Percentiles rank a stretch among this genome's conserved stretches.
Conservation (phyloP, 2,797 vertebrate species). For the Labroides dimidiatus region DNA sequence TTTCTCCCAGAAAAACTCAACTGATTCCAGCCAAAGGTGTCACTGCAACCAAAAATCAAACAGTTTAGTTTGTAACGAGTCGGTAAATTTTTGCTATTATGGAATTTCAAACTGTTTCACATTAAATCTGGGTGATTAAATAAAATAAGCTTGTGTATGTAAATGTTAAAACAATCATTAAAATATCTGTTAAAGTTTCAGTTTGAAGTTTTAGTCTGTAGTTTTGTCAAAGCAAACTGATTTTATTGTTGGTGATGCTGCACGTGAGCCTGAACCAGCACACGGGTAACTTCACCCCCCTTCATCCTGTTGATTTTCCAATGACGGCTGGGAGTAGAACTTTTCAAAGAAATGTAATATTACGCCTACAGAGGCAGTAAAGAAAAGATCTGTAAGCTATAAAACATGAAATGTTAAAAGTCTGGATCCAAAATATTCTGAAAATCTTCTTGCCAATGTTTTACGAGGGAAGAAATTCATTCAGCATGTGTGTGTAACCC, state of each 20-base stretch:
- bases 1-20: no score
- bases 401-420: neutral
- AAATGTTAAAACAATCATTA: no score
- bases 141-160: no score
- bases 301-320: neutral
- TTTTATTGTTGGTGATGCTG: neutral
- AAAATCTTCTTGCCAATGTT: conserved; percentile 1
- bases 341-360: neutral
- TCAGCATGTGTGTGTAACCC: neutral
- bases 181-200: no score
- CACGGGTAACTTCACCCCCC: neutral
- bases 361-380: neutral
- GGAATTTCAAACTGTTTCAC: no score
- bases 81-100: no score
- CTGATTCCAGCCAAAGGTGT: no score
- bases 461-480: conserved; percentile 7
- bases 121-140: no score
- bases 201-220: no score
- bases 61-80: no score
- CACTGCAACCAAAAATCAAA: no score
- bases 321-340: no score
- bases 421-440: neutral
- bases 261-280: neutral
- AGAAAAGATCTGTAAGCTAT: neutral
- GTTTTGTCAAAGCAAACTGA: neutral